phyloP scores from a whole-genome alignment of 2,797 vertebrate genomes.

The Jordanella pulchra region DNA sequence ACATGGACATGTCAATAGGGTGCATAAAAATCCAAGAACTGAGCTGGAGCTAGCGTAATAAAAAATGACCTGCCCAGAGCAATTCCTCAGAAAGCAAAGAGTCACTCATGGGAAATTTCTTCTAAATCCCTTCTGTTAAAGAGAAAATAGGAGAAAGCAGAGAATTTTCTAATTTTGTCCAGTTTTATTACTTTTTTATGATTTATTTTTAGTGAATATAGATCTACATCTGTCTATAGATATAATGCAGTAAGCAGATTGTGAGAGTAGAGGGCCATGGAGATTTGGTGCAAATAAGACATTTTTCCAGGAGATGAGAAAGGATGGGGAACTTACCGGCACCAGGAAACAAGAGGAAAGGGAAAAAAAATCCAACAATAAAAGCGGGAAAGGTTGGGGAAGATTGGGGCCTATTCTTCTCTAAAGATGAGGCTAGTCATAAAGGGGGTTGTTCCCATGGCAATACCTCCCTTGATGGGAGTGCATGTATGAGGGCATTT shows the following conservation, averaged over 20 bases:
- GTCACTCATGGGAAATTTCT: constrained; percentile 62
- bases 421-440: constrained; percentile 71
- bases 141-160: constrained; percentile 22
- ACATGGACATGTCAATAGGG: constrained; percentile 71
- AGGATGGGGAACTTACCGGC: constrained; percentile 27
- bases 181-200: constrained; percentile 11
- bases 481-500: constrained; percentile 30
- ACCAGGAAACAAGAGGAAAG: constrained; percentile 33
- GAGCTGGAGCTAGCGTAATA: constrained; percentile 64
- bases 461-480: constrained; percentile 71
- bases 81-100: constrained; percentile 64
- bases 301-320: constrained; percentile 24
- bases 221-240: constrained; percentile 34
- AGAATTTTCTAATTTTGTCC: constrained; percentile 38
- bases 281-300: constrained; percentile 19
- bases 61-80: constrained; percentile 68
- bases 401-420: constrained; percentile 83
- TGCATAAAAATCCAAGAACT: constrained; percentile 66
- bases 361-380: constrained; percentile 46
- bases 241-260: constrained; percentile 37
- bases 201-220: constrained; percentile 22
- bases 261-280: constrained; percentile 13
- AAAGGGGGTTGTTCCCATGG: constrained; percentile 85
- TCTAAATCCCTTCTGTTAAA: constrained; percentile 31
- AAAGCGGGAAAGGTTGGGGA: constrained; percentile 59